Conservation (phyloP, 2,888 invertebrate genomes). For the Acanthoscelides obtectus region DNA sequence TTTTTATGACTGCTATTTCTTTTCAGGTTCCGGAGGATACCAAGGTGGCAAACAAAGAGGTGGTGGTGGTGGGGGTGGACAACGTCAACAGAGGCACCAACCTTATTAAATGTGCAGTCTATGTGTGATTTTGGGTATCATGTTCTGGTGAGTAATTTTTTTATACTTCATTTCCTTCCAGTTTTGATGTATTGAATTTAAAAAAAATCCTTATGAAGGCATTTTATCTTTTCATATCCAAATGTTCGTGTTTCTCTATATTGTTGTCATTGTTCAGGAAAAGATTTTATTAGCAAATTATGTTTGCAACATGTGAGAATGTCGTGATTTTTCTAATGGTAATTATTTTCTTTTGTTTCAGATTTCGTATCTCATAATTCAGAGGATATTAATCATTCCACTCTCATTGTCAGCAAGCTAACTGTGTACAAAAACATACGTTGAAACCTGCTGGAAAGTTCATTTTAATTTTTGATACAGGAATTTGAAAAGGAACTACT, state of each 20-base stretch:
- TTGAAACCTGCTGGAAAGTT: background rate
- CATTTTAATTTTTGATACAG: slow-evolving; percentile 27
- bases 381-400: slow-evolving; percentile 23
- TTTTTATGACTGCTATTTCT: slow-evolving; percentile 40
- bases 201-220: too few relatives aligned
- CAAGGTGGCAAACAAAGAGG: slow-evolving; percentile 80
- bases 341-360: slow-evolving; percentile 4
- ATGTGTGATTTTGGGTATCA: slow-evolving; percentile 18
- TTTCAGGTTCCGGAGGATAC: slow-evolving; percentile 49
- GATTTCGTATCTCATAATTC: slow-evolving; percentile 13
- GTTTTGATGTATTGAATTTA: too few relatives aligned
- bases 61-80: slow-evolving; percentile 57
- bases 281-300: too few relatives aligned
- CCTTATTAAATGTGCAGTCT: slow-evolving; percentile 53
- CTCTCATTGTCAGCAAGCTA: slow-evolving; percentile 3
- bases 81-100: slow-evolving; percentile 80
- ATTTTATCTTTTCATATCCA: too few relatives aligned
- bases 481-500: slow-evolving; percentile 9
- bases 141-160: slow-evolving; percentile 16
- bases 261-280: too few relatives aligned
- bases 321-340: background rate
- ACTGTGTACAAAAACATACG: background rate
- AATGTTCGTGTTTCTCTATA: too few relatives aligned
- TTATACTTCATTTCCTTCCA: background rate
- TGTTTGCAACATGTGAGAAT: too few relatives aligned